Evolutionary conservation across 2,797 vertebrate species (phyloP).

Genomic region (Botia kubotai): DNA sequence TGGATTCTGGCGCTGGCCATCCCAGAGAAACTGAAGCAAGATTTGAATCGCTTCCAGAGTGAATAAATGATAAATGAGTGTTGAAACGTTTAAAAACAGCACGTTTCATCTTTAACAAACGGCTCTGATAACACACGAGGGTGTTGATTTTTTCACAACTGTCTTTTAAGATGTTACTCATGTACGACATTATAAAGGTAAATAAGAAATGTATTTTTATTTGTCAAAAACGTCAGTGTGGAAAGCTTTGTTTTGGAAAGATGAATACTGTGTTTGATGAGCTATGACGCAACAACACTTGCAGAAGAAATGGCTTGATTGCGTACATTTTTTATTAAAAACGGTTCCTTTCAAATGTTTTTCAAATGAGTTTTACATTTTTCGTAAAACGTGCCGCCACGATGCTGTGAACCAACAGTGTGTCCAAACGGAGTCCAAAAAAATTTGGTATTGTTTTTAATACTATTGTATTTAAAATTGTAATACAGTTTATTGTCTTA

Average conservation of each 20-base stretch:
- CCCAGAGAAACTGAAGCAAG: constrained; percentile 42
- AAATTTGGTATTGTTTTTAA: too few relatives aligned
- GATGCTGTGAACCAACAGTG: too few relatives aligned
- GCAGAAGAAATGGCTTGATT: not conserved
- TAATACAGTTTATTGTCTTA: too few relatives aligned
- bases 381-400: too few relatives aligned
- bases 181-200: constrained; percentile 51
- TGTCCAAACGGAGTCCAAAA: too few relatives aligned
- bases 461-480: too few relatives aligned
- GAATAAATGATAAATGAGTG: constrained; percentile 47
- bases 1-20: constrained; percentile 16
- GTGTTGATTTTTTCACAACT: constrained; percentile 55
- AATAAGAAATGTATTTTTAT: constrained; percentile 47
- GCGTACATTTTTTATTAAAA: not conserved
- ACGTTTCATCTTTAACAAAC: constrained; percentile 48
- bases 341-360: not conserved
- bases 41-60: constrained; percentile 49
- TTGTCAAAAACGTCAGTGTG: not conserved
- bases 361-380: too few relatives aligned
- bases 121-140: constrained; percentile 36
- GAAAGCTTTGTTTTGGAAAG: not conserved
- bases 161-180: constrained; percentile 61
- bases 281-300: not conserved
- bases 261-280: not conserved
- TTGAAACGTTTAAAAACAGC: constrained; percentile 53